Conservation (phyloP, 1,140 invertebrate genomes). For the Vollenhovia emeryi region DNA sequence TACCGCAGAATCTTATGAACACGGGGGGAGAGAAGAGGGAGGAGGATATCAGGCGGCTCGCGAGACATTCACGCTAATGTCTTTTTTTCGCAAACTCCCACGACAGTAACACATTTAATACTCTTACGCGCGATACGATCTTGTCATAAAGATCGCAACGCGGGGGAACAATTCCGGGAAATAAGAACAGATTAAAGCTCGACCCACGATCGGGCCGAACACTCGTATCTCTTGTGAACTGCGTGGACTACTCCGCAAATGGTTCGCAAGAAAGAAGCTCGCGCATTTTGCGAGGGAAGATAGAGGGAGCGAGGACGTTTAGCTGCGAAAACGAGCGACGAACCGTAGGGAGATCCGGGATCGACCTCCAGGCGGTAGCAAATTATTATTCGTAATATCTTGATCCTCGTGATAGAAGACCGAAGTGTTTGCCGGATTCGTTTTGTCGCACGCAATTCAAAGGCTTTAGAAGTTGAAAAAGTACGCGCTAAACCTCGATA, state of each 20-base stretch:
- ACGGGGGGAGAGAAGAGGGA: background rate
- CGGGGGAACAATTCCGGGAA: slow-evolving; percentile 52
- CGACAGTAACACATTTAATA: slow-evolving; percentile 41
- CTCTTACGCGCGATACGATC: slow-evolving; percentile 26
- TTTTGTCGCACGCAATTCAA: slow-evolving; percentile 6
- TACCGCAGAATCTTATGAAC: slow-evolving; percentile 40
- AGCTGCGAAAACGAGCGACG: background rate
- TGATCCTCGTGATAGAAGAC: slow-evolving; percentile 3
- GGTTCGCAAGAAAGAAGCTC: slow-evolving; percentile 13
- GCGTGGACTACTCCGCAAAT: slow-evolving; percentile 15
- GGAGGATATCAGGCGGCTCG: background rate
- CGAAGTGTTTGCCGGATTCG: background rate
- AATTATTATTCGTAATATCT: slow-evolving; percentile 39
- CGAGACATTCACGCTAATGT: background rate
- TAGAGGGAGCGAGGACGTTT: background rate
- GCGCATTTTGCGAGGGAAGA: background rate
- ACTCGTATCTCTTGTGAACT: slow-evolving; percentile 60
- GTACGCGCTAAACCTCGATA: too few species aligned
- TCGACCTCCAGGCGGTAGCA: background rate
- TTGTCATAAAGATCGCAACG: slow-evolving; percentile 53
- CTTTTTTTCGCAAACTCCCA: slow-evolving; percentile 18
- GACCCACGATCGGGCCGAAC: slow-evolving; percentile 24
- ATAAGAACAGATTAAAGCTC: slow-evolving; percentile 62
- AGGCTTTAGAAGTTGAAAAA: background rate
- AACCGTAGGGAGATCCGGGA: background rate